phyloP scores from a whole-genome alignment of 1,140 invertebrate genomes.

The Idris sp. region DNA sequence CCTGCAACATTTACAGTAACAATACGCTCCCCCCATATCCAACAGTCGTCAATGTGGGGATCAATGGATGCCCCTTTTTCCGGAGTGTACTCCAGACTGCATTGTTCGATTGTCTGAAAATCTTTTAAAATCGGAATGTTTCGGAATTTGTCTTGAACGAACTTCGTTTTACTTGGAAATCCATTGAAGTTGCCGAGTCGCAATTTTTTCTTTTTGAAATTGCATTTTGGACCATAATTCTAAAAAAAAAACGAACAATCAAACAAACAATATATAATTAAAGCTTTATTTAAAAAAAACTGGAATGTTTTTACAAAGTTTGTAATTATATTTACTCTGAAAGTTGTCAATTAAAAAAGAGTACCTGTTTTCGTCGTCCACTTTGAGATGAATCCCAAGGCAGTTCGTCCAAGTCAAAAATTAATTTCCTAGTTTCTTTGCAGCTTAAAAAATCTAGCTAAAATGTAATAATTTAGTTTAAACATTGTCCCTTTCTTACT shows the following conservation, averaged over 20 bases:
- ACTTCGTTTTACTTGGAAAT: conserved; percentile 90
- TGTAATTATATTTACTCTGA: conserved; percentile 5
- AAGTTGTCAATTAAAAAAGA: too few species aligned
- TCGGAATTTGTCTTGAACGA: conserved; percentile 89
- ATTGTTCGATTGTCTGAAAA: conserved; percentile 96
- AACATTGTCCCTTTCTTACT: too few species aligned
- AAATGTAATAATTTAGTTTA: conserved; percentile 25
- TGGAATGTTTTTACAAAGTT: too few species aligned
- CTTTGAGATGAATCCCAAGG: conserved; percentile 96
- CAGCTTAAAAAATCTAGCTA: conserved; percentile 85
- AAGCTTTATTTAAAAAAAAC: too few species aligned
- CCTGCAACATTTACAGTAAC: conserved; percentile 94
- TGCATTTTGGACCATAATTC: conserved; percentile 99
- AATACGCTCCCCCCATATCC: conserved; percentile 99
- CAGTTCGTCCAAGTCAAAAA: conserved; percentile 86
- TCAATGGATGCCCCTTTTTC: conserved; percentile 95
- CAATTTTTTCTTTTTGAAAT: conserved; percentile 96
- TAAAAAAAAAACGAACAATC: conserved; percentile 70
- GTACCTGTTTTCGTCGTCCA: conserved; percentile 93
- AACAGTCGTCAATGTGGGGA: conserved; percentile 98
- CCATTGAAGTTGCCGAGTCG: conserved; percentile 89
- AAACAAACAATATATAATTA: too few species aligned
- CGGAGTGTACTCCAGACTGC: conserved; percentile 95
- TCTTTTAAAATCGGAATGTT: conserved; percentile 81
- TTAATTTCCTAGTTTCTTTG: conserved; percentile 84